A percentile compares a stretch with the other conserved stretches of the same genome.
Conservation (phyloP, 2,113 vertebrate genomes). For the Neopipo cinnamomea region DNA sequence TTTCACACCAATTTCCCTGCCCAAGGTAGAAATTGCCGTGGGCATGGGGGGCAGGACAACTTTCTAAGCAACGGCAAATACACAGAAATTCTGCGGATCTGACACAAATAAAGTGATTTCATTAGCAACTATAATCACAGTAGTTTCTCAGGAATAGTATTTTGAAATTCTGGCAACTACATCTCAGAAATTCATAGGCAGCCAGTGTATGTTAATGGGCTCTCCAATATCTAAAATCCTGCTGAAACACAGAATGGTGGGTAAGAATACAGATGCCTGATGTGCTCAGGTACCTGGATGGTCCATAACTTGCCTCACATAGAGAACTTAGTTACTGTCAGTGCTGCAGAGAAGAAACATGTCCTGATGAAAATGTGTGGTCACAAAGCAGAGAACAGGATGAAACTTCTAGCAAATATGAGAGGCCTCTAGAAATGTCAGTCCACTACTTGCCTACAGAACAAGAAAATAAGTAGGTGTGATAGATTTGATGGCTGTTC, state of each 20-base stretch:
- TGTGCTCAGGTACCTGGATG: background rate
- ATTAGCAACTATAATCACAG: background rate
- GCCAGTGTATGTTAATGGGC: background rate
- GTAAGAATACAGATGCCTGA: rapidly evolving
- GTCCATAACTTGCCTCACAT: background rate
- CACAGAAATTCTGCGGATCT: background rate
- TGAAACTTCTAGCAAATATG: background rate
- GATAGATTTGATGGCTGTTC: conserved; percentile 29
- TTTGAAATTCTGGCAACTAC: background rate
- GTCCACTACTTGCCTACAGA: background rate
- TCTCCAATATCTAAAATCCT: background rate
- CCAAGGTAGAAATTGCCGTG: background rate
- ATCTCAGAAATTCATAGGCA: background rate
- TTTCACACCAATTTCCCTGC: background rate
- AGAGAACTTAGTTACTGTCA: background rate
- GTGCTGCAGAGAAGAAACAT: background rate
- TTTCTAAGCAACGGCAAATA: background rate
- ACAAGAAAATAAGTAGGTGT: conserved; percentile 51
- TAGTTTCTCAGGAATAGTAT: background rate
- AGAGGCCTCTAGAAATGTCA: background rate
- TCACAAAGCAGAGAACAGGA: background rate
- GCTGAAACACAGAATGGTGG: background rate
- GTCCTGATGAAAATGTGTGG: background rate
- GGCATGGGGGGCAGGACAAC: rapidly evolving
- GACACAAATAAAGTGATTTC: background rate